Conservation (phyloP, 2,888 invertebrate genomes). For the Gymnosoma rotundatum region DNA sequence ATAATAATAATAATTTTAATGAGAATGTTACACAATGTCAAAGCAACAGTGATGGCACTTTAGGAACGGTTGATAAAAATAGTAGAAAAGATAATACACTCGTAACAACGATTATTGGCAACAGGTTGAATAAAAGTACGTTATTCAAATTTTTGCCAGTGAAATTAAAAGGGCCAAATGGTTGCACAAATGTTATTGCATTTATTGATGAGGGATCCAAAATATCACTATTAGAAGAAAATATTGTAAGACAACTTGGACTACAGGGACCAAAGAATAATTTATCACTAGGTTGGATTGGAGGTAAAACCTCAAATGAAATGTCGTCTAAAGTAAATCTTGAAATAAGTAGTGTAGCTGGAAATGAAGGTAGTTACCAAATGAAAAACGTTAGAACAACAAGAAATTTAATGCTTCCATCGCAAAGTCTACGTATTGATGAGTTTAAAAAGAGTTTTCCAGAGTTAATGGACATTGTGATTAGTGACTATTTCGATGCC, state of each 20-base stretch:
- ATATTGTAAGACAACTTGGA: conserved; percentile 39
- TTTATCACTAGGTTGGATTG: conserved; percentile 33
- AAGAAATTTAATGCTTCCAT: too few relatives aligned
- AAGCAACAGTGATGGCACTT: conserved; percentile 5
- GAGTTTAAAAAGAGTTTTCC: too few relatives aligned
- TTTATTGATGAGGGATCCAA: conserved; percentile 56
- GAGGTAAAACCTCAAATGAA: conserved; percentile 35
- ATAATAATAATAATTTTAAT: background rate
- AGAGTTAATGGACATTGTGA: too few relatives aligned
- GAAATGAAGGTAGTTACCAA: too few relatives aligned
- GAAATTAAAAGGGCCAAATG: conserved; percentile 24
- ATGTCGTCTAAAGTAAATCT: background rate
- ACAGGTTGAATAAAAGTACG: conserved; percentile 5
- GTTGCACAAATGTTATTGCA: conserved; percentile 14
- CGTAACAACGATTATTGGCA: conserved; percentile 37
- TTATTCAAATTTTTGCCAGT: conserved; percentile 58
- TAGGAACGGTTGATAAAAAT: too few relatives aligned
- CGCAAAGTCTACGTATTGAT: too few relatives aligned
- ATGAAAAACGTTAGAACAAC: too few relatives aligned
- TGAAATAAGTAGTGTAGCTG: too few relatives aligned
- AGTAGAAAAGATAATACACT: background rate
- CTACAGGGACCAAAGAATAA: conserved; percentile 42
- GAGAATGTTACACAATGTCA: background rate
- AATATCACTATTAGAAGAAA: conserved; percentile 49
- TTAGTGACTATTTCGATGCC: too few relatives aligned